Base-by-base conservation (phyloP, 2,888 invertebrate species). In the Clostera curtula region DNA sequence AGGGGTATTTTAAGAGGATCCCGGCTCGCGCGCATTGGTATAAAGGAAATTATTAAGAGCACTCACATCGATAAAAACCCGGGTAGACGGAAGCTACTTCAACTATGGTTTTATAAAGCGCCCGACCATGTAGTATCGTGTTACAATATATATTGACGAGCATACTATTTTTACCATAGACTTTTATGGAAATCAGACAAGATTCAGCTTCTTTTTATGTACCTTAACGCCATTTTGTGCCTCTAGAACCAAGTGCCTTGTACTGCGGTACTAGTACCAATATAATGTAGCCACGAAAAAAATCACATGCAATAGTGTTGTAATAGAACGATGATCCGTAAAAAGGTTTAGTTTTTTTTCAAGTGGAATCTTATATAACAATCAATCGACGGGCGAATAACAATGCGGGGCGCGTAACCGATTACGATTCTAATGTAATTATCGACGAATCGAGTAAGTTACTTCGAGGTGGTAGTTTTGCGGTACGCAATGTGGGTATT, bases 41-140 rank as follows among this genome's bases (percentile, higher is more conserved):
- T 82, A 76, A 79, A 83, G 82, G 82, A 83, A 77, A 82, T 82
- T 79, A 80, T 77, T 65, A 79, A 80, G 80, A 74, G 79, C 79
- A 63, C 74, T 73, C 55, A 49, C 48, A 38, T 40, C 49, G 53
- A 36, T 44, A 68, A 73, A 68, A 76, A 77, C 70, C 55, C 47
- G 36, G 40, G 56, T 65, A 70, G 69, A 69, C 79, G 82, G 82
- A 82, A 82, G 80, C 70, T 60, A 63, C 58, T 53, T 49, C 52
- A 60, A 55, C 56, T 65, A 61, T 61, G 59, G 59, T 58, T 49
- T 50, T 58, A 57, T 56, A 58, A 54, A 60, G 58, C 56, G 56
- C 55, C 57, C 47, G 56, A 43, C 34, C n/a, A n/a, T n/a, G 48
- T 29, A 52, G 55, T 68, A 72, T 73, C 65, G 56, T 32, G 57